These are phyloP conservation scores for Zaprionus ghesquierei DNA, from an alignment of 1,140 invertebrate species.

Conservation along the genomic window DNA sequence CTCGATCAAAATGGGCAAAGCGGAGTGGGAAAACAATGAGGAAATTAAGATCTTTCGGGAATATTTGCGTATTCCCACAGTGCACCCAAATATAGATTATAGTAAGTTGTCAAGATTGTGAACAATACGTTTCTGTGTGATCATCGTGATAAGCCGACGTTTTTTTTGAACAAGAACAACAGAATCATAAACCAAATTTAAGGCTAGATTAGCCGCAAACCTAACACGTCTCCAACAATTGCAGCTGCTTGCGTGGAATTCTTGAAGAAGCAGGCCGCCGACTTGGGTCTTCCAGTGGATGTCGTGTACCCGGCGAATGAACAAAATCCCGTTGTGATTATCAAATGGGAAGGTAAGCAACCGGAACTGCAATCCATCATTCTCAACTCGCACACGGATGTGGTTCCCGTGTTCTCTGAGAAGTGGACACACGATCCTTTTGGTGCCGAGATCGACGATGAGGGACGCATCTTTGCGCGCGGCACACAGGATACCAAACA, in stretches of 20 bases:
- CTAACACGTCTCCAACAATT: not conserved
- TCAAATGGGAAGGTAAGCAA: slow-evolving; percentile 91
- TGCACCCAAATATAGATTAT: slow-evolving; percentile 92
- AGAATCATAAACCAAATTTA: not conserved
- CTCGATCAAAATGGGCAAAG: slow-evolving; percentile 17
- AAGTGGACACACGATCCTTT: slow-evolving; percentile 88
- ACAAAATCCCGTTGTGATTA: slow-evolving; percentile 60
- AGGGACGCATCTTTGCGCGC: slow-evolving; percentile 91
- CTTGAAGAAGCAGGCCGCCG: slow-evolving; percentile 25
- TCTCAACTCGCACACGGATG: slow-evolving; percentile 84
- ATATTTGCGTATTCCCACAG: slow-evolving; percentile 91
- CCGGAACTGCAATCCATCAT: slow-evolving; percentile 88
- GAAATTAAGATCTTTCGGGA: slow-evolving; percentile 90
- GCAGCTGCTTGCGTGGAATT: slow-evolving; percentile 43
- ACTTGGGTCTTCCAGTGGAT: slow-evolving; percentile 19
- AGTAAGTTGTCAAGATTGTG: slow-evolving; percentile 84
- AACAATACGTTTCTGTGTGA: not conserved
- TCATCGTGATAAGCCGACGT: not conserved
- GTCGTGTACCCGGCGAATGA: slow-evolving; percentile 29
- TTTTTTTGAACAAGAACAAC: not conserved
- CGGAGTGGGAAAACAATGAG: slow-evolving; percentile 84
- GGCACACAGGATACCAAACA: slow-evolving; percentile 93
- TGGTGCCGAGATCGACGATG: slow-evolving; percentile 87
- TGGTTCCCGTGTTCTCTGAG: slow-evolving; percentile 92
- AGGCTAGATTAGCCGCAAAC: not conserved